Evolutionary conservation across 2,797 vertebrate species (phyloP), one percentile per base, ranked within the genome.

Genomic region (Avahi laniger): DNA sequence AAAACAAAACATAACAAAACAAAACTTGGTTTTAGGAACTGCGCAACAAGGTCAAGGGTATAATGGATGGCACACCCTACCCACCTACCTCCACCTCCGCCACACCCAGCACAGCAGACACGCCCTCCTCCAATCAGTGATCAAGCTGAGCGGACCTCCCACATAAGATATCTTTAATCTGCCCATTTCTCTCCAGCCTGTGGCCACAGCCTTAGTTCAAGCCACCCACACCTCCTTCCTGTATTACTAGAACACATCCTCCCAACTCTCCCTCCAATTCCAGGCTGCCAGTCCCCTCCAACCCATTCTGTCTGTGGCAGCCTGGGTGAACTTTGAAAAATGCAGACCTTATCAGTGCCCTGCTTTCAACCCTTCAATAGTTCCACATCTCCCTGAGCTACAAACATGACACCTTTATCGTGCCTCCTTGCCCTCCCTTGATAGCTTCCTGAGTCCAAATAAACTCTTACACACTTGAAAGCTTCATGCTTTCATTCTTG

Each of bases 251-350:
- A 72, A 69, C 7, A 59, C 59, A 69, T 13, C 38, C 2, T 72
- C n/a, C 4, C 7, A 30, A 46, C n/a, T 63, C 28, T 30, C 43
- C 28, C 46, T 26, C 2, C 5, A 28, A 7, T 33, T 75, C 12
- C 9, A 35, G 13, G 1, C 12, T 2, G 38, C 13, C 30, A 1
- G 4, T 67, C 24, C 1, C 12, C 5, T n/a, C 28, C 22, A 52
- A 20, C 57, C 50, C 59, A 48, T 30, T 50, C 18, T 90, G 73
- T 33, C 24, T 1, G 0, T 13, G 35, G n/a, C 3, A 70, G 87
- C 26, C 28, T 50, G n/a, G 46, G 50, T 63, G 18, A 93, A 46
- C 43, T 82, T 14, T 57, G 10, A 35, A 54, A 84, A 75, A 28
- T 4, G 33, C 24, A 67, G 22, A 4, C 4, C 20, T 5, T 38